These are phyloP conservation scores for Temnothorax longispinosus DNA, from an alignment of 1,140 invertebrate genomes.

Conservation along the genomic window DNA sequence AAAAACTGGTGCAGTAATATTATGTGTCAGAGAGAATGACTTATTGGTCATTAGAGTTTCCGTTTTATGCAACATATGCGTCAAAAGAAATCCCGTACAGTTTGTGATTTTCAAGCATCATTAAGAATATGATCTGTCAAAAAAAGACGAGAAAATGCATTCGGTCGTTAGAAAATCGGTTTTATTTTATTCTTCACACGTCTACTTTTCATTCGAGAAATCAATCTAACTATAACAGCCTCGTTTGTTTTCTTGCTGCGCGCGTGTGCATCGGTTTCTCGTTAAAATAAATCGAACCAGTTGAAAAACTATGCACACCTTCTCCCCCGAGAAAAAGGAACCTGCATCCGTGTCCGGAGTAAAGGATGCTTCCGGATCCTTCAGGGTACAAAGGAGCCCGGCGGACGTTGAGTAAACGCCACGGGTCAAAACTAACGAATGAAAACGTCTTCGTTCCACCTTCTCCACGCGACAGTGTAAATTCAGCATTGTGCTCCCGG, in stretches of 20 bases:
- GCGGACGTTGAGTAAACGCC: constrained; percentile 74
- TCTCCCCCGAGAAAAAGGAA: constrained; percentile 25
- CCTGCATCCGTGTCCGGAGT: constrained; percentile 46
- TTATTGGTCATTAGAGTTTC: neutral
- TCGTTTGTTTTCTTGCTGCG: constrained; percentile 31
- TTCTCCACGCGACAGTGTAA: constrained; percentile 72
- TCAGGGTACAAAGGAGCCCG: constrained; percentile 42
- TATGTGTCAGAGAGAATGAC: neutral
- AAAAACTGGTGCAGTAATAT: neutral
- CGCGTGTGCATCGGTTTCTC: constrained; percentile 39
- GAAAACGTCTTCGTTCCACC: constrained; percentile 65
- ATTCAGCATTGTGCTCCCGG: constrained; percentile 74
- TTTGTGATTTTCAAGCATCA: neutral
- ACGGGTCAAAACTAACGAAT: constrained; percentile 74
- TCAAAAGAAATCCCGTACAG: neutral
- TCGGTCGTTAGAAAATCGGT: neutral
- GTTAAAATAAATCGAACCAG: constrained; percentile 58
- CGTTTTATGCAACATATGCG: neutral
- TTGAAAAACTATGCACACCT: constrained; percentile 50
- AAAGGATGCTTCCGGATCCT: constrained; percentile 68
- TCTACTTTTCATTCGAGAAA: constrained; percentile 36
- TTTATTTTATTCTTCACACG: neutral
- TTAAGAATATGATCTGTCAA: constrained; percentile 6
- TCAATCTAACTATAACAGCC: constrained; percentile 40
- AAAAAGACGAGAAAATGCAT: neutral